phyloP scores from a whole-genome alignment of 1,140 invertebrate species.

The Diorhabda elongata region DNA sequence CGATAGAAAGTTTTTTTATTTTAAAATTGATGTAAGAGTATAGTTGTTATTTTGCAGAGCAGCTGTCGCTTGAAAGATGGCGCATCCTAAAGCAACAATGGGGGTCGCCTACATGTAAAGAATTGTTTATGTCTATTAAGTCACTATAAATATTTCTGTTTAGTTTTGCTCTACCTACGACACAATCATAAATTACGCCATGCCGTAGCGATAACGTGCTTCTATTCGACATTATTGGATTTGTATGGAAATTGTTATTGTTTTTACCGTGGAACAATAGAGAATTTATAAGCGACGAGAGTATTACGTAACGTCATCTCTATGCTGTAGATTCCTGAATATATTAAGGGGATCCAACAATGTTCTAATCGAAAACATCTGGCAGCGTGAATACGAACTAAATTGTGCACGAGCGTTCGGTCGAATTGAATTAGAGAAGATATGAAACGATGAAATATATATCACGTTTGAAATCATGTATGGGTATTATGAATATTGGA shows the following conservation, averaged over 20 bases:
- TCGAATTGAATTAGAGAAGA: too few species aligned
- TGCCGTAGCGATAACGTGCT: conserved; percentile 10
- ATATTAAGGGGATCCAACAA: not conserved
- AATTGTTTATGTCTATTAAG: conserved; percentile 8
- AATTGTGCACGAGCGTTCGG: not conserved
- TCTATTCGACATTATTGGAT: conserved; percentile 8
- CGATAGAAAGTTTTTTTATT: too few species aligned
- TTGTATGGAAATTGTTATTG: conserved; percentile 12
- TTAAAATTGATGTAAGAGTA: not conserved
- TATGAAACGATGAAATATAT: too few species aligned
- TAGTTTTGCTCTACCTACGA: conserved; percentile 9
- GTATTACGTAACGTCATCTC: not conserved
- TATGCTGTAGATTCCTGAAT: not conserved
- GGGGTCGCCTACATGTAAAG: conserved; percentile 9
- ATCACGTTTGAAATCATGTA: too few species aligned
- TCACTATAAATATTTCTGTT: conserved; percentile 5
- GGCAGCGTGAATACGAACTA: not conserved
- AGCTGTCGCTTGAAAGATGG: not conserved
- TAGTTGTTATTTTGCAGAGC: conserved; percentile 6
- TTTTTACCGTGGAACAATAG: conserved; percentile 4
- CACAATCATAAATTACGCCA: conserved; percentile 5
- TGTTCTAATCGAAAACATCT: not conserved
- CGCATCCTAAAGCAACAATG: conserved; percentile 12
- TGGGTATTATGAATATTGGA: too few species aligned
- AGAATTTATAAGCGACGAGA: conserved; percentile 7